Evolutionary conservation across 2,888 invertebrate species (phyloP), one percentile per base, ranked within the genome.

Genomic region (Synergus gifuensis): DNA sequence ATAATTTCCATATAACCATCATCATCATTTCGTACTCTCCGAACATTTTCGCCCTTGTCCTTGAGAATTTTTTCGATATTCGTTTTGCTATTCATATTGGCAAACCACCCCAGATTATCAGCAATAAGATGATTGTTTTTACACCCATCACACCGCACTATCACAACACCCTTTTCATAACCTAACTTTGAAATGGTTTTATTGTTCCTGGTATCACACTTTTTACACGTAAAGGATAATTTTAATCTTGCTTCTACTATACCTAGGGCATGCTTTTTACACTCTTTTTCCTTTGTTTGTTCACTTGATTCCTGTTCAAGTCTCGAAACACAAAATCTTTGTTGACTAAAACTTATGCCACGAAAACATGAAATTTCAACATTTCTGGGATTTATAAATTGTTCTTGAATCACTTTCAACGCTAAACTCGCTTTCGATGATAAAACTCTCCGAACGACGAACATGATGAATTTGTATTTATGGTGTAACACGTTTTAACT

Each of bases 31-130:
- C 80, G 76, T 76, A 90, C 73, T 77, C 83, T 95, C 62, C 92
- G 93, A 58, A 98, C 97, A 7, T 93, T 93, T 93, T 99, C 98
- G 1, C 98, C 98, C 89, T 97, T 98, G 79, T 95, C 95, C 22
- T 95, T 96, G 91, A 99, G 93, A 54, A 98, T 97, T 83, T 97
- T 96, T 93, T 99, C 98, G 86, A 99, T 97, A 89, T 99, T 99
- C 83, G 94, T 94, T 88, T 95, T 95, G 0, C 95, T 95, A 76
- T 93, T 86, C 89, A 96, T 93, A 89, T 98, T 96, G 0, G 95
- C 93, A 91, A 99, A 99, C 99, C 99, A 99, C 83, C 97, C 97
- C 1, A 99, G 93, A 92, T 99, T 98, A 91, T 99, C 99, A 0
- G 99, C 99, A 85, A 99, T 98, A 40, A 99, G 93, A 93, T 99